phyloP scores from a whole-genome alignment of 2,113 vertebrate species.

The Phrynosoma platyrhinos region DNA sequence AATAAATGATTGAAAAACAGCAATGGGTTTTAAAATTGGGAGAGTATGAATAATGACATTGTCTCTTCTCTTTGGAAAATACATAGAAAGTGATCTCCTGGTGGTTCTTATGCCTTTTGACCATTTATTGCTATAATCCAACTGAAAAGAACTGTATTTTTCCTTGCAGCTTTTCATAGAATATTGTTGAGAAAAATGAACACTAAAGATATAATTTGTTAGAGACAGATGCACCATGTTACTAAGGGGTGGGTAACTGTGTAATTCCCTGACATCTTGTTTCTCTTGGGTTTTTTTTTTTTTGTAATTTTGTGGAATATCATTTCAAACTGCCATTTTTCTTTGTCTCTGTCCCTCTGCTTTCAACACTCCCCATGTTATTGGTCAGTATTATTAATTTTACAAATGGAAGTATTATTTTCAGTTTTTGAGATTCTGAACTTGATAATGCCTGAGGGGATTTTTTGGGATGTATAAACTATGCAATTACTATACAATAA shows the following conservation, averaged over 20 bases:
- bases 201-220: constrained; percentile 39
- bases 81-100: neutral
- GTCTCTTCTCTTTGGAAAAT: constrained; percentile 11
- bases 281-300: constrained; percentile 28
- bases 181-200: constrained; percentile 50
- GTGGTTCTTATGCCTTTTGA: constrained; percentile 1
- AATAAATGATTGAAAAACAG: neutral
- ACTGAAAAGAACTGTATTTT: constrained; percentile 20
- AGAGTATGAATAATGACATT: neutral
- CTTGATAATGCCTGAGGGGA: constrained; percentile 3
- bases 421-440: constrained; percentile 40
- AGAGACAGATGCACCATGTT: constrained; percentile 1
- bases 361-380: constrained; percentile 12
- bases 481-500: constrained; percentile 42
- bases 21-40: neutral
- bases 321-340: neutral
- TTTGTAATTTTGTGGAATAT: constrained; percentile 49
- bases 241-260: constrained; percentile 6
- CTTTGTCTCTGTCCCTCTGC: constrained; percentile 8
- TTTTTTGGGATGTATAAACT: neutral
- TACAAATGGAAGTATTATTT: constrained; percentile 45
- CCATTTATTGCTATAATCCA: neutral
- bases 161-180: neutral
- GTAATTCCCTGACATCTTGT: neutral
- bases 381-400: constrained; percentile 42